Conservation (phyloP, 1,140 invertebrate species). For the Tenebrio molitor region DNA sequence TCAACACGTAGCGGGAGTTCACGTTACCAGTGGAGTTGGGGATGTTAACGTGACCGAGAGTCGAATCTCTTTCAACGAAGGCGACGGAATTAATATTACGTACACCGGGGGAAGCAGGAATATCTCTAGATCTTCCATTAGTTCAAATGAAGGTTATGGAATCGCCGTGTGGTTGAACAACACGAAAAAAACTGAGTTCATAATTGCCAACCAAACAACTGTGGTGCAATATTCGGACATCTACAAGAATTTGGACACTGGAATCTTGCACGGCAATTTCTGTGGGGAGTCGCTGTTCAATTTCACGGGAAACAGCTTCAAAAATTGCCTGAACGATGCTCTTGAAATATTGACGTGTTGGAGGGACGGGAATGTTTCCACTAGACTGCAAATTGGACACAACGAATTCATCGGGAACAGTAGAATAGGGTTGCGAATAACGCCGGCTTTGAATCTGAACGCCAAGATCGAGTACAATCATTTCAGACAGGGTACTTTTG, state of each 20-base stretch:
- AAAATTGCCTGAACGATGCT: slow-evolving; percentile 80
- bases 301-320: slow-evolving; percentile 88
- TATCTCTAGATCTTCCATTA: slow-evolving; percentile 84
- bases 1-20: slow-evolving; percentile 88
- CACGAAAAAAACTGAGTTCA: slow-evolving; percentile 83
- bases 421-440: slow-evolving; percentile 82
- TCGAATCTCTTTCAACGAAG: slow-evolving; percentile 90
- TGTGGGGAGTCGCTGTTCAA: slow-evolving; percentile 84
- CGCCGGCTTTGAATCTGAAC: slow-evolving; percentile 87
- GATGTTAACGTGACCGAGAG: slow-evolving; percentile 94
- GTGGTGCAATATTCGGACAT: slow-evolving; percentile 90
- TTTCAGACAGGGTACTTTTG: slow-evolving; percentile 85
- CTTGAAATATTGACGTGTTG: slow-evolving; percentile 86
- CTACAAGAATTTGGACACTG: slow-evolving; percentile 85
- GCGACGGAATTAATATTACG: slow-evolving; percentile 92
- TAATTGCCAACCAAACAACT: slow-evolving; percentile 86
- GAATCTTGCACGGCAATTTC: slow-evolving; percentile 86
- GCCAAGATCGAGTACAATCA: slow-evolving; percentile 89
- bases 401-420: slow-evolving; percentile 86
- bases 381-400: slow-evolving; percentile 85
- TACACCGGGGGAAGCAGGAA: slow-evolving; percentile 92
- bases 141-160: slow-evolving; percentile 88
- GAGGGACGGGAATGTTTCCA: slow-evolving; percentile 71
- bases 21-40: slow-evolving; percentile 88
- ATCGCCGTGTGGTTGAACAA: slow-evolving; percentile 91